Conservation (phyloP, 1,140 invertebrate species). For the Goniozus legneri region DNA sequence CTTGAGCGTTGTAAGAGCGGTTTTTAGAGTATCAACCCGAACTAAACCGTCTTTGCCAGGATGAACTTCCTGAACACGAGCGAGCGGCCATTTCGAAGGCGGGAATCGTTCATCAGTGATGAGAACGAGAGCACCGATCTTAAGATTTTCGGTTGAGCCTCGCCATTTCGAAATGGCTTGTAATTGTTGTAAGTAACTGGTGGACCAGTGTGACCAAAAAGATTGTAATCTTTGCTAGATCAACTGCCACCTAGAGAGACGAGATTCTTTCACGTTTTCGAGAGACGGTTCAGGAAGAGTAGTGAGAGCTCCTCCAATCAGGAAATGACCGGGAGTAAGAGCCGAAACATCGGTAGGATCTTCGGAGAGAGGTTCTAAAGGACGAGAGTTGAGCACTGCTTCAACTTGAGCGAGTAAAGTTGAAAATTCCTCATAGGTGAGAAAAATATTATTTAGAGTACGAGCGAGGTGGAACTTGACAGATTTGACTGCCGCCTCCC, state of each 20-base stretch:
- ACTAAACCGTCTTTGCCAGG: constrained; percentile 18
- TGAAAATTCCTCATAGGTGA: constrained; percentile 16
- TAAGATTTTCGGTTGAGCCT: not conserved
- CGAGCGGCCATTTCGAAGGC: constrained; percentile 10
- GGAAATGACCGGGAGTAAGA: not conserved
- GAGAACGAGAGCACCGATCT: constrained; percentile 4
- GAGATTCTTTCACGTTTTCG: too few relatives aligned
- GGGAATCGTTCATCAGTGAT: constrained; percentile 11
- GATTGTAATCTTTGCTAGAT: too few relatives aligned
- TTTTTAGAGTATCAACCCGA: constrained; percentile 19
- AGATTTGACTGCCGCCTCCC: too few relatives aligned
- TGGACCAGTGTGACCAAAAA: constrained; percentile 9
- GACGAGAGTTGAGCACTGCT: constrained; percentile 20
- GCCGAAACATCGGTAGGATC: constrained; percentile 3
- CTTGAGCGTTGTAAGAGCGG: too few relatives aligned
- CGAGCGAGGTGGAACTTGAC: not conserved
- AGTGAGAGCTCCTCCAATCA: not conserved
- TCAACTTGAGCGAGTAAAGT: constrained; percentile 17
- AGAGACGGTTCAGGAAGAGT: not conserved
- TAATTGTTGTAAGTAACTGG: constrained; percentile 7
- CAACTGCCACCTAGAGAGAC: too few relatives aligned
- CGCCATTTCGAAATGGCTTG: constrained; percentile 14
- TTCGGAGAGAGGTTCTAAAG: constrained; percentile 10
- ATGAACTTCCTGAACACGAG: constrained; percentile 18
- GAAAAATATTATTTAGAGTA: not conserved